Percentiles rank a stretch among this genome's conserved stretches.
Evolutionary conservation across 2,113 vertebrate genomes (phyloP).

Genomic region (Datnioides undecimradiatus): DNA sequence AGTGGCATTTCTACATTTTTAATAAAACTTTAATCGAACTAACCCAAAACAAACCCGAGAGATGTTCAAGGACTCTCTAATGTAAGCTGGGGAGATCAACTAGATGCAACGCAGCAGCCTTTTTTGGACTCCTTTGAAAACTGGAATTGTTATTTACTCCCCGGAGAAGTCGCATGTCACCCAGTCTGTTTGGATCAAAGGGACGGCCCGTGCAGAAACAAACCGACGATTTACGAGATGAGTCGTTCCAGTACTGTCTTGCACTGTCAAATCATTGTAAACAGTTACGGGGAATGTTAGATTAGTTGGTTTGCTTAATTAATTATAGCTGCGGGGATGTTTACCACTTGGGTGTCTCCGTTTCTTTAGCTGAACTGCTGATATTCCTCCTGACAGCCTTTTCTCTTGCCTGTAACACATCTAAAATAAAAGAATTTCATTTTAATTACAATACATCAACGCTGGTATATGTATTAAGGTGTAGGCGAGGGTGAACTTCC

Average conservation of each 20-base stretch:
- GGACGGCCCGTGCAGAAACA: background rate
- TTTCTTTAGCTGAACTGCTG: slow-evolving; percentile 26
- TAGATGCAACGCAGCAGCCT: background rate
- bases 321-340: slow-evolving; percentile 53
- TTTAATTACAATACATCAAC: background rate
- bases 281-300: slow-evolving; percentile 36
- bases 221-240: background rate
- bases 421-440: background rate
- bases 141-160: background rate
- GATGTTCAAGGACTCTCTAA: background rate
- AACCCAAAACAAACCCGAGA: background rate
- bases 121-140: slow-evolving; percentile 2
- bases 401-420: background rate
- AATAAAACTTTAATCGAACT: background rate
- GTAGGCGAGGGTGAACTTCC: background rate
- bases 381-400: slow-evolving; percentile 4
- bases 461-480: background rate
- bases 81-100: background rate
- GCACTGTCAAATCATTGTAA: slow-evolving; percentile 35
- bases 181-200: slow-evolving; percentile 31
- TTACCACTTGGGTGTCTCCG: slow-evolving; percentile 24
- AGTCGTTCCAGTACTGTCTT: slow-evolving; percentile 2
- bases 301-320: slow-evolving; percentile 49
- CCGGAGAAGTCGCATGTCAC: background rate
- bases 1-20: background rate